Conservation (phyloP, 2,113 vertebrate species). For the Panthera tigris region DNA sequence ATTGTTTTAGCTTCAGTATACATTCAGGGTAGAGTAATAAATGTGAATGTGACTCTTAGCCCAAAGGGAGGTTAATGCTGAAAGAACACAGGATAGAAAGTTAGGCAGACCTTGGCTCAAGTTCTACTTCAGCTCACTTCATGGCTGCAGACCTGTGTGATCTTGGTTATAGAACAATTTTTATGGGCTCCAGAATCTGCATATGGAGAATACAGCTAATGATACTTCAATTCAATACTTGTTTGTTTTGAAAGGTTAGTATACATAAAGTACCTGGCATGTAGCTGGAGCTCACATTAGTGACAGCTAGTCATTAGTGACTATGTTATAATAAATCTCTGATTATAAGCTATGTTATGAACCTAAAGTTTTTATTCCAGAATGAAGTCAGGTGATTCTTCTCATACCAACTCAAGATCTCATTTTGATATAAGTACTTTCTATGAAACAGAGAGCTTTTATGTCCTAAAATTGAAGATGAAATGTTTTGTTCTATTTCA, state of each 20-base stretch:
- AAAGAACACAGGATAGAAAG: background rate
- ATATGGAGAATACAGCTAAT: background rate
- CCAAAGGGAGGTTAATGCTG: background rate
- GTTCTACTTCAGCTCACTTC: background rate
- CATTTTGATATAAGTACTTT: conserved; percentile 3
- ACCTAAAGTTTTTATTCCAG: background rate
- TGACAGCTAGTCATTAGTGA: background rate
- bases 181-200: background rate
- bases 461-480: background rate
- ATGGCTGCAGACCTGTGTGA: background rate
- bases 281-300: background rate
- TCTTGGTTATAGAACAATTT: background rate
- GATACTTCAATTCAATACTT: background rate
- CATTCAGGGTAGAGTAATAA: background rate
- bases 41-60: background rate
- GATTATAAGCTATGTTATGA: background rate
- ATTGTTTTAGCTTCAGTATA: background rate
- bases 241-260: background rate
- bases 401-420: background rate
- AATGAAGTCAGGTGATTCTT: background rate
- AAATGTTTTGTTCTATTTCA: background rate
- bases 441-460: background rate
- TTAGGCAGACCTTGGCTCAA: background rate
- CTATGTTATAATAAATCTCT: background rate
- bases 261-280: background rate